These are phyloP conservation scores for Acropora tenuis DNA, from an alignment of 64 coral and sea anemone species.

Conservation along the genomic window DNA sequence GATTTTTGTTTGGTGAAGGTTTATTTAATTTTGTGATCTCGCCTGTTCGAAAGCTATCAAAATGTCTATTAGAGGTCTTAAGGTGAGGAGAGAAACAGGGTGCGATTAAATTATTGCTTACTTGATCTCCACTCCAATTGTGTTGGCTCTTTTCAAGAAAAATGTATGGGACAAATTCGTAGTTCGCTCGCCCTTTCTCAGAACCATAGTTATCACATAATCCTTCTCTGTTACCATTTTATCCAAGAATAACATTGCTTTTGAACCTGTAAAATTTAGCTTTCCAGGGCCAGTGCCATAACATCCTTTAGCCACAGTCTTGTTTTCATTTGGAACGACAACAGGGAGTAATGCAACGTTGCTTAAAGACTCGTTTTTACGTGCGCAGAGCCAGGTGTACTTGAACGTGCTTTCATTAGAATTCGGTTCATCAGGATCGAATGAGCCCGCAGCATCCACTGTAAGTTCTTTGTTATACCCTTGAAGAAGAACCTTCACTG, in stretches of 20 bases:
- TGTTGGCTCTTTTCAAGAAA: background rate
- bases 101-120: background rate
- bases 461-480: conserved; percentile 7
- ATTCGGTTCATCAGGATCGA: conserved; percentile 28
- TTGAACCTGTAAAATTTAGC: background rate
- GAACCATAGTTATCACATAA: conserved; percentile 12
- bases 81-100: too few species aligned
- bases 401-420: background rate
- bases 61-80: too few species aligned
- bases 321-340: background rate
- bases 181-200: background rate
- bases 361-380: background rate
- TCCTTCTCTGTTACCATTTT: background rate
- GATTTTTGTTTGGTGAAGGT: background rate
- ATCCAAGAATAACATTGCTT: background rate
- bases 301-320: background rate
- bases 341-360: background rate
- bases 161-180: background rate
- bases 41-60: too few species aligned
- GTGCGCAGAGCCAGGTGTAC: conserved; percentile 21
- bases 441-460: conserved; percentile 12
- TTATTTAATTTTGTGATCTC: background rate
- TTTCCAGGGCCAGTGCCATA: conserved; percentile 16
- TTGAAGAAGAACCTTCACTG: background rate
- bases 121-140: background rate